phyloP scores from a whole-genome alignment of 2,797 vertebrate species.

The Myotis myotis region DNA sequence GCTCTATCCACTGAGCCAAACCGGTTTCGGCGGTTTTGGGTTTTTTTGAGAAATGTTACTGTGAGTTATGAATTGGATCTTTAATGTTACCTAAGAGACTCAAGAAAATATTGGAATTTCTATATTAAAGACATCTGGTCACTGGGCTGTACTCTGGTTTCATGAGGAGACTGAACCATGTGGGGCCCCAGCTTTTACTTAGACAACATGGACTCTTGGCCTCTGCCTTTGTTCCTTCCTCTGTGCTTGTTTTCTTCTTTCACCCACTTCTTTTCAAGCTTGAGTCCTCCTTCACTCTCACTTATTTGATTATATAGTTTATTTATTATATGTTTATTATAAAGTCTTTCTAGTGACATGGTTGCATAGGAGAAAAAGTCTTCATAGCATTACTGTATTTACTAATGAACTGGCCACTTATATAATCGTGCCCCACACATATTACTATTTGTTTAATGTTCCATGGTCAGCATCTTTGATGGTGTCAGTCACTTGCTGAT shows the following conservation, averaged over 20 bases:
- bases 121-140: background rate
- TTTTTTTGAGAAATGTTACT: background rate
- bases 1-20: no score
- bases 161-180: background rate
- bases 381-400: background rate
- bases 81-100: background rate
- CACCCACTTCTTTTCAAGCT: background rate
- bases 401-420: background rate
- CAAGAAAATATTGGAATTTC: background rate
- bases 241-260: background rate
- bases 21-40: no score
- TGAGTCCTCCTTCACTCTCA: background rate
- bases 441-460: background rate
- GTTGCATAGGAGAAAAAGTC: background rate
- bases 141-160: background rate
- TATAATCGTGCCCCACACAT: background rate
- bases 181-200: background rate
- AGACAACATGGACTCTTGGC: fast-evolving
- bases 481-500: background rate
- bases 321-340: background rate
- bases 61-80: background rate
- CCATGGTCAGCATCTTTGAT: background rate
- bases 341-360: background rate
- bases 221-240: background rate
- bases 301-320: background rate